Percentiles rank a stretch among this genome's conserved stretches.
Evolutionary conservation across 1,140 invertebrate genomes (phyloP).

Genomic region (Chlorops oryzae): DNA sequence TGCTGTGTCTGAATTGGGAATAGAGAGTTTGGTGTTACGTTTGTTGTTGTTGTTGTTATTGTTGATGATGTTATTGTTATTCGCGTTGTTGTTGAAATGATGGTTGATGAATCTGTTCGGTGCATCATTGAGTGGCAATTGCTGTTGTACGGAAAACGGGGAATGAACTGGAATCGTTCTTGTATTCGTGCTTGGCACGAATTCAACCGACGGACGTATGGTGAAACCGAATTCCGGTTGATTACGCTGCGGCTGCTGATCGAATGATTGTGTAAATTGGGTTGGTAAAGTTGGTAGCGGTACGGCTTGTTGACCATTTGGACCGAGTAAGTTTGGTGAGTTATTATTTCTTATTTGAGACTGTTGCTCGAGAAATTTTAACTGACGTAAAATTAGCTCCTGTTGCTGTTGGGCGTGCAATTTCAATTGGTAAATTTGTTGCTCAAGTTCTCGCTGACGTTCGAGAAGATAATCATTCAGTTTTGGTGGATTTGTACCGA

Average conservation of each 20-base stretch:
- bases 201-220: slow-evolving; percentile 44
- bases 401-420: slow-evolving; percentile 62
- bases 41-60: slow-evolving; percentile 16
- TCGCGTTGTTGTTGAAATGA: slow-evolving; percentile 16
- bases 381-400: slow-evolving; percentile 60
- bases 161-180: slow-evolving; percentile 22
- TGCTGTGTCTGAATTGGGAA: slow-evolving; percentile 17
- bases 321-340: too few species aligned
- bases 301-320: slow-evolving; percentile 2
- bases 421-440: slow-evolving; percentile 58
- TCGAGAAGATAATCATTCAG: slow-evolving; percentile 48
- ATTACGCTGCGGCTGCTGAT: slow-evolving; percentile 15
- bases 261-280: slow-evolving; percentile 25
- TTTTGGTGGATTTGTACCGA: too few species aligned
- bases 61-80: slow-evolving; percentile 15
- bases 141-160: slow-evolving; percentile 38
- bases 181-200: slow-evolving; percentile 41
- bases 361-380: slow-evolving; percentile 56
- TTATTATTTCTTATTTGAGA: too few species aligned
- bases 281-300: slow-evolving; percentile 19
- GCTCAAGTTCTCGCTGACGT: slow-evolving; percentile 62
- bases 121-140: slow-evolving; percentile 40
- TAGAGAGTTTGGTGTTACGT: slow-evolving; percentile 25
- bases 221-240: slow-evolving; percentile 28
- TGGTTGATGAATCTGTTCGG: slow-evolving; percentile 37